These are phyloP conservation scores for Austrolebias charrua DNA, from an alignment of 2,797 vertebrate genomes.

Conservation along the genomic window DNA sequence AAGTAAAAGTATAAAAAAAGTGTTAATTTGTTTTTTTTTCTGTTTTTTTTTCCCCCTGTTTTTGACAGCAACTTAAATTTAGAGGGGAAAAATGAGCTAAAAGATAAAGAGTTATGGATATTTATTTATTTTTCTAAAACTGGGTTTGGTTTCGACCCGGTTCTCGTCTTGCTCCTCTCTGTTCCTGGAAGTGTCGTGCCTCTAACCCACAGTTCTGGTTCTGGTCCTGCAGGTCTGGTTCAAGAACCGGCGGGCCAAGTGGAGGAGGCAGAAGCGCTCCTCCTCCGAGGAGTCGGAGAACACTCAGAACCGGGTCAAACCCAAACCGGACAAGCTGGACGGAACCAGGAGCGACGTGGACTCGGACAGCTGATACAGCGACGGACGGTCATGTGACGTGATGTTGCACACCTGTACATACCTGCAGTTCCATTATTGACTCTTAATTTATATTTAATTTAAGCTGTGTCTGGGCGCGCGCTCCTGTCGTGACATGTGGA, in stretches of 20 bases:
- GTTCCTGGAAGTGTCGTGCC: not conserved
- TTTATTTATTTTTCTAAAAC: too few species aligned
- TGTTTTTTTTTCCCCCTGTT: too few species aligned
- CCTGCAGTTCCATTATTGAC: conserved; percentile 62
- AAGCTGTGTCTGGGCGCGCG: conserved; percentile 44
- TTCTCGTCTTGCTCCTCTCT: not conserved
- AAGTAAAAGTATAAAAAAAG: too few species aligned
- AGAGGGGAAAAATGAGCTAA: too few species aligned
- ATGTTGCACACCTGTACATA: conserved; percentile 87
- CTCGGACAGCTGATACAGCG: conserved; percentile 86
- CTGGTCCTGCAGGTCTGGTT: conserved; percentile 90
- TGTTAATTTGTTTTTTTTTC: too few species aligned
- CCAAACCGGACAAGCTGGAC: conserved; percentile 87
- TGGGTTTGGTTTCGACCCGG: not conserved
- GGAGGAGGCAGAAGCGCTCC: conserved; percentile 95
- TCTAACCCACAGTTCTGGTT: not conserved
- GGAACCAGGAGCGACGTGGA: conserved; percentile 92
- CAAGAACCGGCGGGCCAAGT: conserved; percentile 98
- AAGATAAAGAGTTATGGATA: too few species aligned
- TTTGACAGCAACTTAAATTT: too few species aligned
- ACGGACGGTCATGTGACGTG: conserved; percentile 29
- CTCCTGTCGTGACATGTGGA: conserved; percentile 42
- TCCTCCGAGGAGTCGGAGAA: conserved; percentile 97
- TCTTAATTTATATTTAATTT: conserved; percentile 85
- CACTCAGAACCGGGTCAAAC: conserved; percentile 93